These are phyloP conservation scores for Eupsittula cactorum DNA, from an alignment of 2,113 vertebrate species.

Conservation along the genomic window DNA sequence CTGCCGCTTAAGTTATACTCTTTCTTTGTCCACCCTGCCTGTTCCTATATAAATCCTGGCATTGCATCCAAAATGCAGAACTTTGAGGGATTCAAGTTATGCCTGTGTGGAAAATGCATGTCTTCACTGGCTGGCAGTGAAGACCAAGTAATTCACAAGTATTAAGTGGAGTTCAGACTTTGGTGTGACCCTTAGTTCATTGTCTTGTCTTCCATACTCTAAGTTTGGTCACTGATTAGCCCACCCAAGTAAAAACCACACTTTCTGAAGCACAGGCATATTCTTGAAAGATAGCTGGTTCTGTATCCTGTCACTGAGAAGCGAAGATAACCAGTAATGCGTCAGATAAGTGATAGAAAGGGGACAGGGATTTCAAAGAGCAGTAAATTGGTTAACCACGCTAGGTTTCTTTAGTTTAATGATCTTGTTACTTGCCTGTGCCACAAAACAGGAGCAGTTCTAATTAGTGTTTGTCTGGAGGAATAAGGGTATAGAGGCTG, in stretches of 20 bases:
- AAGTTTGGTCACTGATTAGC: constrained; percentile 2
- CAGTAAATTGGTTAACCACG: not conserved
- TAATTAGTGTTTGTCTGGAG: not conserved
- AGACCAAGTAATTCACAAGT: not conserved
- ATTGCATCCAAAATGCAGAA: not conserved
- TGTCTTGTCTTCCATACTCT: not conserved
- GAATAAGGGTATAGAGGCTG: not conserved
- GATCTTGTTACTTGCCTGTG: not conserved
- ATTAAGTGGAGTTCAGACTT: not conserved
- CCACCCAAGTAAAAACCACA: not conserved
- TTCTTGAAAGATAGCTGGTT: not conserved
- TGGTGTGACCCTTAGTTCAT: not conserved
- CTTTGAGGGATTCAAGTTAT: not conserved
- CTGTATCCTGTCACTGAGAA: not conserved
- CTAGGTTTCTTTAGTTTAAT: not conserved
- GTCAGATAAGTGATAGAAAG: not conserved
- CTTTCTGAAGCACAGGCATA: not conserved
- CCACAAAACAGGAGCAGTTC: not conserved
- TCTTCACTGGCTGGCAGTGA: not conserved
- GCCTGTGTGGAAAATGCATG: not conserved
- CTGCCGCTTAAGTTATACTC: not conserved
- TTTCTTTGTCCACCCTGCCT: not conserved
- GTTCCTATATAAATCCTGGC: not conserved
- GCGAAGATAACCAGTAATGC: not conserved
- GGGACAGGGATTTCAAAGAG: not conserved